A percentile compares a stretch with the other conserved stretches of the same genome.
phyloP scores from a whole-genome alignment of 2,113 vertebrate species.

The Noctilio leporinus region DNA sequence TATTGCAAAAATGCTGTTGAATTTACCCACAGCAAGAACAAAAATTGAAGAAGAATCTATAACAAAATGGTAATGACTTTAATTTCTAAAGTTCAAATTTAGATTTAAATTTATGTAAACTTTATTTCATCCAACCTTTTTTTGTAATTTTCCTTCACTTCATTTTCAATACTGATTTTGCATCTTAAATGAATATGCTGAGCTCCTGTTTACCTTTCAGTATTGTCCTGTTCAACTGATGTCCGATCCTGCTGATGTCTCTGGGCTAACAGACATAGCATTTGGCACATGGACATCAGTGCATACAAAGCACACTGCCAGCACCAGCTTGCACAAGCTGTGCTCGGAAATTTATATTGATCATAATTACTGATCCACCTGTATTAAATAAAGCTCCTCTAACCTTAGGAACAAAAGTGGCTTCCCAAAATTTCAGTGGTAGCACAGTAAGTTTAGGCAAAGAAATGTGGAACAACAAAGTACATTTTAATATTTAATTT shows the following conservation, averaged over 20 bases:
- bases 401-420: background rate
- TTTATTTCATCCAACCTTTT: background rate
- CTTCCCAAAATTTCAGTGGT: background rate
- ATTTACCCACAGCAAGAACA: background rate
- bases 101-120: background rate
- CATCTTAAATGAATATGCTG: background rate
- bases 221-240: background rate
- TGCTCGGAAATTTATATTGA: constrained; percentile 27
- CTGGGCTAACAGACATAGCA: constrained; percentile 27
- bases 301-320: constrained; percentile 14
- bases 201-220: background rate
- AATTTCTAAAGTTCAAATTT: background rate
- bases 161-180: background rate
- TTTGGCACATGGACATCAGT: background rate
- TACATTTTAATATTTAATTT: background rate
- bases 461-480: background rate
- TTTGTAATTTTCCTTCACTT: background rate
- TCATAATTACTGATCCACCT: constrained; percentile 38
- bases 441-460: background rate
- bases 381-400: constrained; percentile 35
- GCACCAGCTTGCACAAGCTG: constrained; percentile 12
- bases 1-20: background rate
- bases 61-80: background rate
- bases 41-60: background rate
- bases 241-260: background rate